phyloP scores from a whole-genome alignment of 2,888 invertebrate genomes.

The Marronus borbonicus region DNA sequence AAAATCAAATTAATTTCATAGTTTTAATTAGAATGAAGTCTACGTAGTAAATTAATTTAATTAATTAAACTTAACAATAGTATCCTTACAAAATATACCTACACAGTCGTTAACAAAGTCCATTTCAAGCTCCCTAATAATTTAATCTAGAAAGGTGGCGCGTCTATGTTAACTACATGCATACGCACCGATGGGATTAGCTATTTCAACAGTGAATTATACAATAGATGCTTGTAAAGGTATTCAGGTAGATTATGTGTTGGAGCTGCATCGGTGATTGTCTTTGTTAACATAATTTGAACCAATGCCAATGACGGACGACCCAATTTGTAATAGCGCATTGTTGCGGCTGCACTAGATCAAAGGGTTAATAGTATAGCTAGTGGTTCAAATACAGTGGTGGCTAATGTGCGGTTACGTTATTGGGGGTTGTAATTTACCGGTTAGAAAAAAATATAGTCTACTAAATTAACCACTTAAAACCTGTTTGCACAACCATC shows the following conservation, averaged over 20 bases:
- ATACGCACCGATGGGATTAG: neutral
- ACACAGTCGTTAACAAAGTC: neutral
- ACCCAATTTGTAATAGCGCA: neutral
- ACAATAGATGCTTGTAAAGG: constrained; percentile 4
- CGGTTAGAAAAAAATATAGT: no score
- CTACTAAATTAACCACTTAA: no score
- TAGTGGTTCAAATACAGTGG: neutral
- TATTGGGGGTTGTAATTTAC: neutral
- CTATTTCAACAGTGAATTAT: constrained; percentile 17
- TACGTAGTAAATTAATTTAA: no score
- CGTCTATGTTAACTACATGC: neutral
- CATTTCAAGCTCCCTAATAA: neutral
- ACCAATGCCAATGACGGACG: constrained; percentile 11
- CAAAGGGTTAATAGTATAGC: neutral
- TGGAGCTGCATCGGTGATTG: constrained; percentile 13
- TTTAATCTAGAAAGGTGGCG: neutral
- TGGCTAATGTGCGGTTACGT: neutral
- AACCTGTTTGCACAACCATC: no score
- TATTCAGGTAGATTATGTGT: neutral
- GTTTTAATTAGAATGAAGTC: no score
- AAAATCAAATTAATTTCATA: no score
- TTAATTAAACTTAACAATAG: no score
- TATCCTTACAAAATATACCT: no score
- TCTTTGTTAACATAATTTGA: constrained; percentile 8
- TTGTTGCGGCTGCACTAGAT: neutral